Base-by-base conservation (phyloP, 2,113 vertebrate species). In the Illadopsis cleaveri region DNA sequence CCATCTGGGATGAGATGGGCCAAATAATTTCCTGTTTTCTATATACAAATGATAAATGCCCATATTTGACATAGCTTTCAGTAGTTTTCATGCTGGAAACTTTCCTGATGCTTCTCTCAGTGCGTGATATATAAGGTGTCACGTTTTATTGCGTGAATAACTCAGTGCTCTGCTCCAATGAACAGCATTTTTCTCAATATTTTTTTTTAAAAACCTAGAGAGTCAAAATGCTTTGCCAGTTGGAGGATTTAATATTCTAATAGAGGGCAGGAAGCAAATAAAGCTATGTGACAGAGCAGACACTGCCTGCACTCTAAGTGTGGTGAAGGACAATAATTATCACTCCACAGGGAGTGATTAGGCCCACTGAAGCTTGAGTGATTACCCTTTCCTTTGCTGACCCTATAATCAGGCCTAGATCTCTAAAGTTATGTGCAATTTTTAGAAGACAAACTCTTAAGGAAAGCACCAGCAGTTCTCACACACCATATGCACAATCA, bases 1-100 rank as follows among this genome's bases (percentile, higher is more conserved):
- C 97, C 97, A 96, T 93, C 48, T 64, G 47, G 91, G 96, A 97
- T 86, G 83, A 97, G 96, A 98, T 97, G 97, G 95, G 97, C 97
- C 98, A 98, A 98, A 96, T 97, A 60, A 98, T 98, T 98, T 98
- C 98, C 97, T 96, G 97, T 97, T 98, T 98, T 96, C 96, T 93
- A 94, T 97, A 97, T 93, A 95, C 81, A 88, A 95, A 97, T 51
- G 94, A 98, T 97, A 98, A 98, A 98, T 96, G 94, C 94, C 96
- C 96, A 91, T 92, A 94, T 95, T 93, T 97, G 96, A 98, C 96
- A 96, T 95, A 96, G 77, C 78, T 97, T 97, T 94, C 90, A 89
- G 92, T 82, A 80, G 45, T 94, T 97, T 97, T 97, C 68, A 94
- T 57, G 90, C 91, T 92, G 90, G 68, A 95, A 93, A 89, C 93